Conservation (phyloP, 1,140 invertebrate species). For the Brachionus rotundiformis region DNA sequence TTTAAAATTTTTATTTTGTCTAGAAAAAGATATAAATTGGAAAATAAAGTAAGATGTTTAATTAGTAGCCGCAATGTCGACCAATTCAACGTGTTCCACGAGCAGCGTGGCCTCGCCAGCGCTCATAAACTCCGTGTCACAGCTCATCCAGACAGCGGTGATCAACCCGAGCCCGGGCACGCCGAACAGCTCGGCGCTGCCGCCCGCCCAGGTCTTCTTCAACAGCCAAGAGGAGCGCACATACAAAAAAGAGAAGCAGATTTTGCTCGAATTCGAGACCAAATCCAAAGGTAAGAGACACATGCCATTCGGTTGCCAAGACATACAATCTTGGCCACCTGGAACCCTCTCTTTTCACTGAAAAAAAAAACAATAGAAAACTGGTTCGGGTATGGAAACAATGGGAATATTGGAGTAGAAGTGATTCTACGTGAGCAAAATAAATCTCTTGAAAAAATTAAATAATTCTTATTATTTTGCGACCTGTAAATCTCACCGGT, state of each 20-base stretch:
- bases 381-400: background rate
- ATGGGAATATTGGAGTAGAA: conserved; percentile 1
- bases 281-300: conserved; percentile 20
- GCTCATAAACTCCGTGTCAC: conserved; percentile 16
- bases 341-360: background rate
- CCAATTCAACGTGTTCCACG: conserved; percentile 24
- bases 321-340: background rate
- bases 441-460: conserved; percentile 32
- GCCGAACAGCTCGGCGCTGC: background rate
- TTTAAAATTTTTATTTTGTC: background rate
- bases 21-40: background rate
- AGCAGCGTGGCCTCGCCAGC: background rate
- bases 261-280: conserved; percentile 38
- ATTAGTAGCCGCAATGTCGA: background rate
- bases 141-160: background rate
- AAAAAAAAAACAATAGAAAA: background rate
- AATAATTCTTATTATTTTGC: conserved; percentile 32
- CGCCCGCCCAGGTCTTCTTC: conserved; percentile 6
- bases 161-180: background rate
- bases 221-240: conserved; percentile 37
- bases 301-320: background rate
- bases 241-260: conserved; percentile 52
- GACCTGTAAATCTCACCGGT: conserved; percentile 29
- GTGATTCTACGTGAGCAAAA: conserved; percentile 17
- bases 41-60: background rate